Evolutionary conservation across 2,113 vertebrate species (phyloP), one percentile per base, ranked within the genome.

Genomic region (Cairina moschata): DNA sequence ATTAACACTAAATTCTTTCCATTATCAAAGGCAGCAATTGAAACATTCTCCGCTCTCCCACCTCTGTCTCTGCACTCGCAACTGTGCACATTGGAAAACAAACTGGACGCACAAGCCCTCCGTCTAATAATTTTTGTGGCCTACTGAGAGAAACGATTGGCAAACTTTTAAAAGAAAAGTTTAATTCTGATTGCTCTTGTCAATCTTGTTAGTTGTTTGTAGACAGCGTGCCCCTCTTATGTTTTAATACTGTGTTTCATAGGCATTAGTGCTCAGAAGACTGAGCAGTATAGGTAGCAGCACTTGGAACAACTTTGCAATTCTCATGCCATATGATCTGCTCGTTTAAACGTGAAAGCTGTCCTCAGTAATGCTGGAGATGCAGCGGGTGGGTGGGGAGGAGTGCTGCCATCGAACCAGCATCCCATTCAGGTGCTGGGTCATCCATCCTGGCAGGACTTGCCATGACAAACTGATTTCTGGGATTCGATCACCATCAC

Each of bases 1-100:
- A 52, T 93, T 93, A 97, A 90, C 90, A 83, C 48, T 48, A 23
- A 88, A 94, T 91, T 96, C 82, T 94, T 96, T 95, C 90, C 75
- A 34, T 83, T 86, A 59, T 91, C 63, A 72, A 93, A 85, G 56
- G 42, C 65, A 88, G 72, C 42, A 44, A 16, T 63, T 86, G 67
- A 86, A 94, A 63, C 32, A 15, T 86, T 90, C 54, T 56, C 40
- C 75, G 34, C 18, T 86, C 8, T 72, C 52, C 58, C 76, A 88
- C 68, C 56, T 93, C 55, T 80, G 85, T 17, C 34, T 83, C 38
- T 55, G 8, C 59, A 8, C 46, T 76, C 59, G 3, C 9, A 81
- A 21, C 56, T 74, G 17, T 65, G 26, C 25, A 2, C 5, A n/a
- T 36, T 23, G 42, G 55, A 77, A 73, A 48, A 60, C 7, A 50